A percentile compares a stretch with the other conserved stretches of the same genome.
Conservation (phyloP, 2,113 vertebrate genomes). For the Vidua chalybeata region DNA sequence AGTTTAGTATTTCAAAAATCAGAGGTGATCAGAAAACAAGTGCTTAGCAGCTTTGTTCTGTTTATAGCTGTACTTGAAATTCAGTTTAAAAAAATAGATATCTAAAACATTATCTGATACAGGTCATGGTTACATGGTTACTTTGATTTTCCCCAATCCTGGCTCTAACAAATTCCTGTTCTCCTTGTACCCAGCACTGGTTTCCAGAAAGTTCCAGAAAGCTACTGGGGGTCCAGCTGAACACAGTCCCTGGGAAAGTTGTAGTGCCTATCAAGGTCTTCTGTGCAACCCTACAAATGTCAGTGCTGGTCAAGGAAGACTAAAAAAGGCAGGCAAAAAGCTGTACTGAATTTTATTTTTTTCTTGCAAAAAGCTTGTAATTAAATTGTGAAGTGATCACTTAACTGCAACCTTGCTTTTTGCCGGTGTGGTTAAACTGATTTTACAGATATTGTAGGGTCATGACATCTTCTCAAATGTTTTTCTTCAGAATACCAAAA, state of each 20-base stretch:
- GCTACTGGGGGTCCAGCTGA: not conserved
- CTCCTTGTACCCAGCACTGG: not conserved
- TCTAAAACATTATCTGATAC: not conserved
- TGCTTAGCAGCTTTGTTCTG: not conserved
- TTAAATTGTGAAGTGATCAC: not conserved
- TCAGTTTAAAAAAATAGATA: not conserved
- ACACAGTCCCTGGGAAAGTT: fast-evolving
- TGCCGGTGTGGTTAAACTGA: not conserved
- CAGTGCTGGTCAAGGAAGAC: not conserved
- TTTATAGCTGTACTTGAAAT: not conserved
- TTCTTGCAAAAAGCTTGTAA: not conserved
- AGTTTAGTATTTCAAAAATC: not conserved
- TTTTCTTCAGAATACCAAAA: not conserved
- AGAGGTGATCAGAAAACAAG: not conserved
- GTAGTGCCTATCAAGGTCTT: not conserved
- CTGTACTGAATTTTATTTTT: not conserved
- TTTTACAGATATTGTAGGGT: not conserved
- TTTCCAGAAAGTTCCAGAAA: not conserved
- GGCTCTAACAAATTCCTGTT: not conserved
- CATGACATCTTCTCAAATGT: not conserved
- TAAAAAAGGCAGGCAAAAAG: not conserved
- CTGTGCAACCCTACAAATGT: not conserved
- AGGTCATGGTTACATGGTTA: not conserved
- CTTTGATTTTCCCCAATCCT: not conserved
- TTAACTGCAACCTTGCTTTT: not conserved